A percentile compares a stretch with the other conserved stretches of the same genome.
Evolutionary conservation across 2,888 invertebrate species (phyloP).

Genomic region (Ormyrus rosae): DNA sequence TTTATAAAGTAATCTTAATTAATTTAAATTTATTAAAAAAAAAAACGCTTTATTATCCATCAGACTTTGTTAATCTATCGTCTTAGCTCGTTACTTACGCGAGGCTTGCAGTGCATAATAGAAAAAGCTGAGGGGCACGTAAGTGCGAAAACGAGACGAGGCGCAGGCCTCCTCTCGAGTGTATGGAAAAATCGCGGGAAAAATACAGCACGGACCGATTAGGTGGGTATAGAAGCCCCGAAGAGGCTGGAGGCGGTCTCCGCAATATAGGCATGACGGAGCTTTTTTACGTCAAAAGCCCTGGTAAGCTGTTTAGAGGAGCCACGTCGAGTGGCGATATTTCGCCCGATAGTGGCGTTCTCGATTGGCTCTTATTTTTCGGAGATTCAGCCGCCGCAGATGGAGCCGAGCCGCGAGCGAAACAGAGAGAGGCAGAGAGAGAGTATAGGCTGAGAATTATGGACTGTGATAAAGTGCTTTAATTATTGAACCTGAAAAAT

Average conservation of each 20-base stretch:
- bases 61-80: too few relatives aligned
- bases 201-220: background rate
- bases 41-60: too few relatives aligned
- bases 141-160: too few relatives aligned
- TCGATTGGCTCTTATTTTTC: conserved; percentile 49
- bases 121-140: too few relatives aligned
- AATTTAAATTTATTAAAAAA: too few relatives aligned
- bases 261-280: conserved; percentile 26
- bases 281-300: conserved; percentile 44
- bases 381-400: conserved; percentile 36
- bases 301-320: conserved; percentile 44
- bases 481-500: conserved; percentile 53
- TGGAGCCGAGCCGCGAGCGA: background rate
- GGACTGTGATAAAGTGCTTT: conserved; percentile 53
- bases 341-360: conserved; percentile 41
- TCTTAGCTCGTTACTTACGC: too few relatives aligned
- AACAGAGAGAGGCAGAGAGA: background rate
- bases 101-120: too few relatives aligned
- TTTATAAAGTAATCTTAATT: too few relatives aligned
- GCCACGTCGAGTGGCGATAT: conserved; percentile 40
- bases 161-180: background rate
- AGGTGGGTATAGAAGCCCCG: background rate
- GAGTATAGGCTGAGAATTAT: conserved; percentile 45
- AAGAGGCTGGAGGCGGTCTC: background rate
- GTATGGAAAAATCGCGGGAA: conserved; percentile 16